These are phyloP conservation scores for Rhinogobius similis DNA, from an alignment of 2,113 vertebrate genomes.

Conservation along the genomic window DNA sequence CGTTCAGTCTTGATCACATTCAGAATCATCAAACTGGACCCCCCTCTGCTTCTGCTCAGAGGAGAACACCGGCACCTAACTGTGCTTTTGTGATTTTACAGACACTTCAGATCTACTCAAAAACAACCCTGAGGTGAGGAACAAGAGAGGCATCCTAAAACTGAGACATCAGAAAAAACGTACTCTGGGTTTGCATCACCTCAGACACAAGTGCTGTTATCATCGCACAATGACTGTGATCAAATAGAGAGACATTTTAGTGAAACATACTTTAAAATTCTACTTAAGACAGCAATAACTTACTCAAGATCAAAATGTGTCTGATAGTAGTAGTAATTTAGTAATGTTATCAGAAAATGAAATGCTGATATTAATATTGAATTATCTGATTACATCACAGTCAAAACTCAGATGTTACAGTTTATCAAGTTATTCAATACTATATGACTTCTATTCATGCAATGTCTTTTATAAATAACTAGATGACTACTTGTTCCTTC, in stretches of 20 bases:
- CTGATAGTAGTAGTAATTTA: too few species aligned
- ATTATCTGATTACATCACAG: too few species aligned
- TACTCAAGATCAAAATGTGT: not conserved
- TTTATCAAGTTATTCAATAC: too few species aligned
- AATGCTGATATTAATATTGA: too few species aligned
- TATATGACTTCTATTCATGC: too few species aligned
- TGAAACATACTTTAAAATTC: not conserved
- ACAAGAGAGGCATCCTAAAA: conserved; percentile 14
- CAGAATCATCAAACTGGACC: conserved; percentile 11
- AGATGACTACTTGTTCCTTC: too few species aligned
- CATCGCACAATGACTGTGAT: not conserved
- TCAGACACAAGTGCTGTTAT: not conserved
- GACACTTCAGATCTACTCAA: conserved; percentile 20
- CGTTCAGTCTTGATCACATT: not conserved
- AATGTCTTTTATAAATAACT: too few species aligned
- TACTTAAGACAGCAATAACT: not conserved
- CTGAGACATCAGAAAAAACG: conserved; percentile 29
- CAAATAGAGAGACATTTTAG: not conserved
- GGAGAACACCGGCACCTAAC: conserved; percentile 4
- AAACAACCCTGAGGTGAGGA: conserved; percentile 24
- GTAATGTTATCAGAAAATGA: too few species aligned
- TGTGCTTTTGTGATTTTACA: conserved; percentile 12
- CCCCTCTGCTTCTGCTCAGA: conserved; percentile 8
- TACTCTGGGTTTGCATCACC: conserved; percentile 24
- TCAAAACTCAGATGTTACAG: too few species aligned